A percentile compares a stretch with the other conserved stretches of the same genome.
phyloP scores from a whole-genome alignment of 2,888 invertebrate species.

The Byasa hedistus region DNA sequence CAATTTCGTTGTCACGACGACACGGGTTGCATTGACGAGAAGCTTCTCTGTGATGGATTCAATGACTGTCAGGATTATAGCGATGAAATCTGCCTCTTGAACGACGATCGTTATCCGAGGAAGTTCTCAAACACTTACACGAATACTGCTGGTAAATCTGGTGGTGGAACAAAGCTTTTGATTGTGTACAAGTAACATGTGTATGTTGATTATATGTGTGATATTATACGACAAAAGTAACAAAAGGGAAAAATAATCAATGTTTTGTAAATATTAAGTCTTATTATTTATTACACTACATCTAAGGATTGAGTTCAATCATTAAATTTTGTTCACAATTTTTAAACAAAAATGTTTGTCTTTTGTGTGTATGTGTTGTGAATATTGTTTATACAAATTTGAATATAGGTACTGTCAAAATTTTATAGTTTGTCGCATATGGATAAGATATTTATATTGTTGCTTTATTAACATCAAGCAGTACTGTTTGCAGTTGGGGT shows the following conservation, averaged over 20 bases:
- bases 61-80: slow-evolving; percentile 82
- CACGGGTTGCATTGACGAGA: slow-evolving; percentile 80
- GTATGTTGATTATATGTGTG: not conserved
- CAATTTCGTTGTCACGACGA: slow-evolving; percentile 79
- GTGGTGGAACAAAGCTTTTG: slow-evolving; percentile 1
- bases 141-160: slow-evolving; percentile 45
- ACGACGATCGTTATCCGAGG: slow-evolving; percentile 60
- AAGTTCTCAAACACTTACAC: slow-evolving; percentile 34
- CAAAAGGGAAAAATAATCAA: not conserved
- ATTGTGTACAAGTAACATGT: slow-evolving; percentile 9
- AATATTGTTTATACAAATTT: not conserved
- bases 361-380: not conserved
- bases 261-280: not conserved
- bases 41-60: slow-evolving; percentile 80
- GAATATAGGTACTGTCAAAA: not conserved
- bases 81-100: slow-evolving; percentile 81
- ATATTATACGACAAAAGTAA: not conserved
- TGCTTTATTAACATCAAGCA: not conserved
- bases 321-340: not conserved
- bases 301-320: not conserved
- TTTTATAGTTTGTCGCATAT: not conserved
- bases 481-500: not conserved
- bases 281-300: not conserved
- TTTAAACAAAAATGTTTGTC: not conserved
- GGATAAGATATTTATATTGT: not conserved